Evolutionary conservation across 2,888 invertebrate genomes (phyloP), one percentile per base, ranked within the genome.

Genomic region (Agriopis leucophaearia): DNA sequence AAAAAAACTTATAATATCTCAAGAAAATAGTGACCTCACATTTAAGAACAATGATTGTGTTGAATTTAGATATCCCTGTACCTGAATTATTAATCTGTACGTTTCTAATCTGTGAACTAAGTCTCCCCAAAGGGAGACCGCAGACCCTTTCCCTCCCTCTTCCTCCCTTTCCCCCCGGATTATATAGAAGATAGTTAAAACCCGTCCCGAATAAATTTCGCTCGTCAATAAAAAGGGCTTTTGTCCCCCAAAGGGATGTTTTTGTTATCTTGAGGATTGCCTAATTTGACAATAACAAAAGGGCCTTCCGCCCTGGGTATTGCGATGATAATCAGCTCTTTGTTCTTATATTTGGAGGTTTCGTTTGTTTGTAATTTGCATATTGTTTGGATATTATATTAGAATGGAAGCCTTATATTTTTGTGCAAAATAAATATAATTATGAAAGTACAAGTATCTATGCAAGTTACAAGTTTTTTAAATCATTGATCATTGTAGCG

Each of bases 251-350:
- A 83, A 91, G 91, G 93, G 90, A 83, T 91, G 90, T 92, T 92
- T 92, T 92, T 94, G 93, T 93, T 94, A 94, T 94, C 94, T 94
- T 94, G 94, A 93, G 94, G 91, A 94, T 92, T 91, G 94, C 87
- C 91, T 94, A 94, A 94, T 94, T 94, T 94, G 94, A 91, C 92
- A 93, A 92, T 90, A 93, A 93, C 94, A 94, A 94, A 92, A 90
- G 91, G 89, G 87, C 51, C 50, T 80, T 88, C 87, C 88, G 88
- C 83, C 84, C 77, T 78, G 91, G 92, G 91, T 88, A 88, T 89
- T 89, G 86, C 83, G 90, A 91, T 91, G 85, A 84, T 89, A 90
- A 93, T 93, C 92, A 91, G 88, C 85, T 81, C 89, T 90, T 74
- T 73, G 71, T 69, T 66, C 50, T 51, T 62, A 57, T 55, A 44